Evolutionary conservation across 1,140 invertebrate species (phyloP), one percentile per base, ranked within the genome.

Genomic region (Neodiprion fabricii): DNA sequence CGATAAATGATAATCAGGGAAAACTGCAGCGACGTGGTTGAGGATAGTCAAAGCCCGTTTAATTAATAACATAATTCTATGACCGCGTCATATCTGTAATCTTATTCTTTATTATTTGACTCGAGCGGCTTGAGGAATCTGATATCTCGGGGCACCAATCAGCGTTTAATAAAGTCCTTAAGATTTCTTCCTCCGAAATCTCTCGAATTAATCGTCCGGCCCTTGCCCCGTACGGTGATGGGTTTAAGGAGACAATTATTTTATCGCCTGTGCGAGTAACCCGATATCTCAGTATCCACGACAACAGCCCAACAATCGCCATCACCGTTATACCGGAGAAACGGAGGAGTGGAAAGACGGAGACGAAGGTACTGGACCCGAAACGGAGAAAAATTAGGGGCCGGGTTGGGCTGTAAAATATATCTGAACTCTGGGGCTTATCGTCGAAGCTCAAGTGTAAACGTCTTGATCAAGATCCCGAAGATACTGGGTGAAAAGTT

Each of bases 161-260:
- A 74, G 79, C 73, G 72, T 79, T 79, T 81, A 81, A 81, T 81
- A 81, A 81, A 80, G 80, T 81, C 79, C 76, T 79, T 75, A 69
- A 47, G 74, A 72, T 71, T 76, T 75, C 68, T 75, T 74, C 75
- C 74, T 75, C 78, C 75, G 77, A 81, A 80, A 79, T 80, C 78
- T 77, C 78, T 80, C 79, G 80, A 81, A 81, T 79, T 76, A 72
- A 79, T 14, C 17, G 61, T 65, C 61, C 61, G 17, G 78, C 79
- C 5, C 28, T 40, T 40, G 11, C 53, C 53, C 53, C n/a, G 11
- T 61, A 70, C 74, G 76, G 78, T 76, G 76, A 78, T 70, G 40
- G 72, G 73, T 76, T 78, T 78, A 75, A 79, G 78, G 77, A 77
- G 77, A 81, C 79, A 81, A 81, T 81, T 80, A 79, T 78, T 81